Conservation (phyloP, 2,113 vertebrate genomes). For the Numenius arquata region DNA sequence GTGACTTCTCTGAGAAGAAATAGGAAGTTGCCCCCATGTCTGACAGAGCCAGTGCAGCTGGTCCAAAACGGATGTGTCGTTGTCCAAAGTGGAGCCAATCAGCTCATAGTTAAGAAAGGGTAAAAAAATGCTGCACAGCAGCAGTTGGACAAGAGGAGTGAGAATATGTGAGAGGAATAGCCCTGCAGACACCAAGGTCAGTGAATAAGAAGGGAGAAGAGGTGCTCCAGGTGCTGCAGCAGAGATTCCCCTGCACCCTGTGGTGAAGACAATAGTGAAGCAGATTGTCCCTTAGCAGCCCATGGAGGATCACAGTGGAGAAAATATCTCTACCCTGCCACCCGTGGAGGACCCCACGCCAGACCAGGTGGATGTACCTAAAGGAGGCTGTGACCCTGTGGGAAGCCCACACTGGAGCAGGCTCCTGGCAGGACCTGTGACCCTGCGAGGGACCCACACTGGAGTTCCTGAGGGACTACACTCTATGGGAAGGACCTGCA, state of each 20-base stretch:
- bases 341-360: rapidly evolving
- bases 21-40: not conserved
- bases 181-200: not conserved
- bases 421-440: not conserved
- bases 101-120: not conserved
- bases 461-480: not conserved
- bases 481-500: not conserved
- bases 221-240: too few species aligned
- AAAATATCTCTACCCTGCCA: not conserved
- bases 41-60: not conserved
- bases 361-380: rapidly evolving
- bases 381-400: not conserved
- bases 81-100: not conserved
- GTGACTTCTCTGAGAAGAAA: not conserved
- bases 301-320: not conserved
- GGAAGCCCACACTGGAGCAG: not conserved
- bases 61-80: rapidly evolving
- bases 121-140: not conserved
- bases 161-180: not conserved
- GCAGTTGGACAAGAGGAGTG: not conserved
- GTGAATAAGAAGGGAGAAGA: not conserved
- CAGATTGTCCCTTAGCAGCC: not conserved
- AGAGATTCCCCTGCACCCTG: not conserved
- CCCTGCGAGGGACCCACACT: rapidly evolving
- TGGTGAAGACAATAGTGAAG: not conserved